phyloP scores from a whole-genome alignment of 2,113 vertebrate genomes.

The Recurvirostra avosetta region DNA sequence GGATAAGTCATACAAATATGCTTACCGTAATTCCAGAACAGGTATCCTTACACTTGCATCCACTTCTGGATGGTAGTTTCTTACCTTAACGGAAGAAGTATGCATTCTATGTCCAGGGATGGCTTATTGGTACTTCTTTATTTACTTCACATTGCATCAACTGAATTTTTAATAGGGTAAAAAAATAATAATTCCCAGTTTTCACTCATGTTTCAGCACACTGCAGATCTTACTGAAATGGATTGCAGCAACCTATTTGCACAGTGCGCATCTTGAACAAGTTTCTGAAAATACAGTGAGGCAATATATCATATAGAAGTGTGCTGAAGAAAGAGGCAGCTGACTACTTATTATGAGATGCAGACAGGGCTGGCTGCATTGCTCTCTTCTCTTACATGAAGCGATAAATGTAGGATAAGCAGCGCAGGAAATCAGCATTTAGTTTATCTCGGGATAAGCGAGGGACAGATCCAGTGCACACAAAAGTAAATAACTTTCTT shows the following conservation, averaged over 20 bases:
- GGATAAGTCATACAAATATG: neutral
- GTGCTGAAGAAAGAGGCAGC: neutral
- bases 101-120: neutral
- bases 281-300: neutral
- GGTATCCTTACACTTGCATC: neutral
- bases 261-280: neutral
- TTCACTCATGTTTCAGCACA: neutral
- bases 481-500: neutral
- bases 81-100: neutral
- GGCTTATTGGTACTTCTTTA: neutral
- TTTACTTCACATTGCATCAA: neutral
- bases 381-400: neutral
- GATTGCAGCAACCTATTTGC: neutral
- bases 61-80: neutral
- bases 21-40: neutral
- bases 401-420: neutral
- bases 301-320: neutral
- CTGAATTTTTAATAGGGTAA: neutral
- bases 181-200: neutral
- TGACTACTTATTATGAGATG: neutral
- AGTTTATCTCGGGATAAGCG: neutral
- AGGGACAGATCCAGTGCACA: neutral
- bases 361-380: neutral
- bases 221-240: neutral
- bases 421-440: neutral